Conservation (phyloP, 1,140 invertebrate genomes). For the Trichonephila inaurata region DNA sequence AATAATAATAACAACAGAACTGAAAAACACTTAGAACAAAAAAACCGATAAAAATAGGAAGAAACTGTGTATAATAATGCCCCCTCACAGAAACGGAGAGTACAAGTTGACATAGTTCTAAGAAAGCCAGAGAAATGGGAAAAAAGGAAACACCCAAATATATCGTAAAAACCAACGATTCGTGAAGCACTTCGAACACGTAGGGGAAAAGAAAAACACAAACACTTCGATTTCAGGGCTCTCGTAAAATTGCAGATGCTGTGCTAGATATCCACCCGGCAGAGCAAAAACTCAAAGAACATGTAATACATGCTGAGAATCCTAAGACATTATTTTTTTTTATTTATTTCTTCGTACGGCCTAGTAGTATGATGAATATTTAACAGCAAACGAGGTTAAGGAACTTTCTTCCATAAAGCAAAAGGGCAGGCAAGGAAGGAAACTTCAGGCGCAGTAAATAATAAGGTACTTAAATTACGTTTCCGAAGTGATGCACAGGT, state of each 20-base stretch:
- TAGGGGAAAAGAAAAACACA: background rate
- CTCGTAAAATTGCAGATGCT: slow-evolving; percentile 11
- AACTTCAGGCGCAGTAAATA: too few species aligned
- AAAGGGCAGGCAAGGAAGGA: too few species aligned
- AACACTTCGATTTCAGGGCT: background rate
- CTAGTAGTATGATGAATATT: slow-evolving; percentile 12
- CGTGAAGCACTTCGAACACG: background rate
- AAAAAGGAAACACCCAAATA: background rate
- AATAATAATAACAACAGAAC: background rate
- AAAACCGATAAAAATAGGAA: background rate
- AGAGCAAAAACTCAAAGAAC: slow-evolving; percentile 8
- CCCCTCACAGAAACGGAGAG: background rate
- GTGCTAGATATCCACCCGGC: slow-evolving; percentile 28
- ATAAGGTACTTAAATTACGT: background rate
- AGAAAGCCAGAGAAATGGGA: background rate
- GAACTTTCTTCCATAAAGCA: background rate
- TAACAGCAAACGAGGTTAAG: slow-evolving; percentile 6
- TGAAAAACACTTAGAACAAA: background rate
- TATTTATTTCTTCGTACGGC: background rate
- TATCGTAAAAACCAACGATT: slow-evolving; percentile 31
- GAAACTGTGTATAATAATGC: background rate
- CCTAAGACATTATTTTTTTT: background rate
- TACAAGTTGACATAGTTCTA: background rate
- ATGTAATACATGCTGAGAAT: background rate
- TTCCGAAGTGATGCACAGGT: background rate